Base-by-base conservation (phyloP, 2,888 invertebrate genomes). In the Oithona nana region DNA sequence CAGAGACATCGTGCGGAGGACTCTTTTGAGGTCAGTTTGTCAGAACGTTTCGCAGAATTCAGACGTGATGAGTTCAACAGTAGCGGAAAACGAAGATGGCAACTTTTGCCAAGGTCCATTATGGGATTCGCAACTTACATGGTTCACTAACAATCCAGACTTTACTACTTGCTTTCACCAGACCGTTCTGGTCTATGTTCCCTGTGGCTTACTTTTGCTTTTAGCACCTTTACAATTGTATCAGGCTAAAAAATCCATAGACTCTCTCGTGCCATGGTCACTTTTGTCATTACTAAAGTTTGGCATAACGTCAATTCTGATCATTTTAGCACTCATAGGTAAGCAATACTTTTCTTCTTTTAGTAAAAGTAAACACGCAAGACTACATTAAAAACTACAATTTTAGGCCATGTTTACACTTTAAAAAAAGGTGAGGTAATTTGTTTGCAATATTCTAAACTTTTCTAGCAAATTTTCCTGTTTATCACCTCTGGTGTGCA, bases 141-240 rank as follows among this genome's bases (percentile, higher is more conserved):
- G 90, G 90, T 72, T 84, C 70, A 84, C 92, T 22, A 76, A 80
- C 6, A 79, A 83, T 73, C 95, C 92, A 48, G 84, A 88, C 71
- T 78, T 95, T 67, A 88, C 94, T 66, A 79, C 79, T 71, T 97
- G 95, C 74, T 93, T 95, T 74, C 85, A 93, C 75, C 84, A 85
- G 72, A 93, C 94, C 0, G 83, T 86, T 1, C 74, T 95, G 29
- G 78, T 89, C 58, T 97, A 94, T 93, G 75, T 81, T 39, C 94
- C 95, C 0, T 88, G 89, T 73, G 77, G 79, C 59, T 88, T 87
- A 72, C 76, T 92, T 20, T 90, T 88, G 87, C 67, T 81, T 1
- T 81, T 85, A 68, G 77, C 84, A 3, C 75, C 82, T 48, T 75
- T 89, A 66, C 88, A 89, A 52, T 55, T 67, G 4, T 20, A 54